Percentiles rank a stretch among this genome's conserved stretches.
These are phyloP conservation scores for Nerophis ophidion DNA, from an alignment of 2,113 vertebrate species.

Conservation along the genomic window DNA sequence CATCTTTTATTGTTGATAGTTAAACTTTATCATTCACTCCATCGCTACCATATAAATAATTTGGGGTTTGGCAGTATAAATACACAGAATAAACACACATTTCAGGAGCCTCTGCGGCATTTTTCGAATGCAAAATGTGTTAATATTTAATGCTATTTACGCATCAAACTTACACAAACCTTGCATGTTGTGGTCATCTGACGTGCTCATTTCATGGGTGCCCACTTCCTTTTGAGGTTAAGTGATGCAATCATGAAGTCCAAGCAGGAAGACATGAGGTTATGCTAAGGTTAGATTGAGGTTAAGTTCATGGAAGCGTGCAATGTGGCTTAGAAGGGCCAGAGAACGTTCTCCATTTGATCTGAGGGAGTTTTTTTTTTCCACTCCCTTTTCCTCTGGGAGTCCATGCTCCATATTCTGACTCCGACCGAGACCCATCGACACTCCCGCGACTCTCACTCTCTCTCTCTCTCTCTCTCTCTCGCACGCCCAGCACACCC, in stretches of 20 bases:
- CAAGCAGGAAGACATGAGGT: neutral
- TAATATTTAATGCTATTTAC: too few relatives aligned
- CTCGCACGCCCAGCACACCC: constrained; percentile 31
- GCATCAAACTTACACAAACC: too few relatives aligned
- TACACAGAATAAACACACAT: constrained; percentile 6
- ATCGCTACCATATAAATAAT: too few relatives aligned
- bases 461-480: constrained; percentile 31
- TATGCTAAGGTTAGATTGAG: neutral
- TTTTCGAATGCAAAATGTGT: neutral
- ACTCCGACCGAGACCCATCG: constrained; percentile 74
- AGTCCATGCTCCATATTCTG: constrained; percentile 76
- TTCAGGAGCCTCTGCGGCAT: neutral
- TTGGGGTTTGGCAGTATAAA: neutral
- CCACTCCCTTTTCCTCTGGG: constrained; percentile 70
- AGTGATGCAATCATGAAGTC: neutral
- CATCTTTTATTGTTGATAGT: too few relatives aligned
- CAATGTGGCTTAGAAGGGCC: constrained; percentile 55
- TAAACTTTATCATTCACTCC: too few relatives aligned
- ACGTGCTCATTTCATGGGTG: neutral
- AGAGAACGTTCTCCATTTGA: constrained; percentile 78
- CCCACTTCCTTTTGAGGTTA: neutral
- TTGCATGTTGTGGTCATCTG: neutral
- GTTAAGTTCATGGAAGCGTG: constrained; percentile 9
- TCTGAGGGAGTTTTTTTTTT: constrained; percentile 65
- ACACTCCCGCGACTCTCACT: constrained; percentile 61